Evolutionary conservation across 2,888 invertebrate genomes (phyloP).

Genomic region (Callyntrura guangdongensis): DNA sequence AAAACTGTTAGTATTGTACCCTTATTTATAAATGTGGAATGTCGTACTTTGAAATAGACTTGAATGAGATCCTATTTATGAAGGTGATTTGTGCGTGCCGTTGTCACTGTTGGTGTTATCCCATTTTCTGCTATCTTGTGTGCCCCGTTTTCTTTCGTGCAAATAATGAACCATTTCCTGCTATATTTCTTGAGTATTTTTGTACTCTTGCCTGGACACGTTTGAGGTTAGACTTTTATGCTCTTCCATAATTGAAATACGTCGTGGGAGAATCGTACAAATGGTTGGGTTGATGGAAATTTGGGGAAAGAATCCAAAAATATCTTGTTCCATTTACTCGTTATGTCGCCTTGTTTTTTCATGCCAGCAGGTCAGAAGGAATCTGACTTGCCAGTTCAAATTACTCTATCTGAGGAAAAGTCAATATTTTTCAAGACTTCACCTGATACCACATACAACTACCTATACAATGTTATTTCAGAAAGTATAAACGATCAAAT

Average conservation of each 20-base stretch:
- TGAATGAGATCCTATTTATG: neutral
- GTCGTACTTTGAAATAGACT: neutral
- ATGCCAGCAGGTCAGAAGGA: conserved; percentile 47
- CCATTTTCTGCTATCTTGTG: neutral
- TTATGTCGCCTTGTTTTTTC: neutral
- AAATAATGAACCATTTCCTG: neutral
- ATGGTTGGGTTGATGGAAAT: neutral
- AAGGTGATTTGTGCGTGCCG: neutral
- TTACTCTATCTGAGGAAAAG: neutral
- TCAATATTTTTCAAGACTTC: neutral
- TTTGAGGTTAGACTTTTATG: conserved; percentile 28
- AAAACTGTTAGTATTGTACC: neutral
- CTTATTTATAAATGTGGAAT: neutral
- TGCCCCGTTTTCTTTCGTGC: neutral
- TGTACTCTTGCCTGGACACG: conserved; percentile 40
- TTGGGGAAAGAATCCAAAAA: neutral
- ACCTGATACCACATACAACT: neutral
- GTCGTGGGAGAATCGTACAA: conserved; percentile 3
- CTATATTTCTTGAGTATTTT: conserved; percentile 25
- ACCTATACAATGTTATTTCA: neutral
- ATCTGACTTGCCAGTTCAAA: conserved; percentile 11
- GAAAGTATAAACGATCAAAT: conserved; percentile 20
- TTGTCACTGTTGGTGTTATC: conserved; percentile 8
- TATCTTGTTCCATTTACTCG: neutral
- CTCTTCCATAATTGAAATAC: conserved; percentile 64